phyloP scores from a whole-genome alignment of 2,113 vertebrate species.

The Perognathus longimembris region DNA sequence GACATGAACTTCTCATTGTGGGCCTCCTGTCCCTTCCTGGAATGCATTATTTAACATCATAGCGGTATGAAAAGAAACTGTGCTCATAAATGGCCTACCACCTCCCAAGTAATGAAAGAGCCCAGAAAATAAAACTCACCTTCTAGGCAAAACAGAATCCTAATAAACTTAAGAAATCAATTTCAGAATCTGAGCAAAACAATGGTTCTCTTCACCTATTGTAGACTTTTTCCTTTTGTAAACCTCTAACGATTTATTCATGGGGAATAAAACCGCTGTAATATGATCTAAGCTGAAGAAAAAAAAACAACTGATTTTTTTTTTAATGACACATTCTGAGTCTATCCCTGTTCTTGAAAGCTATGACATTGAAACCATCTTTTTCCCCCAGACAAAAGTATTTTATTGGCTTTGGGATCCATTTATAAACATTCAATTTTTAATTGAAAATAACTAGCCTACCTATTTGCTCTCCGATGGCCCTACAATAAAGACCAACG shows the following conservation, averaged over 20 bases:
- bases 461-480: background rate
- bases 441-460: conserved; percentile 57
- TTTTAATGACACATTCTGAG: conserved; percentile 41
- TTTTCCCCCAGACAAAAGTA: conserved; percentile 54
- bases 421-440: conserved; percentile 40
- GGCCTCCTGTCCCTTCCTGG: background rate
- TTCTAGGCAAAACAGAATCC: background rate
- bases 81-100: background rate
- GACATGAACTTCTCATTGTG: conserved; percentile 73
- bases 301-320: conserved; percentile 22
- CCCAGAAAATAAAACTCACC: background rate
- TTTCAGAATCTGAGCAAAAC: conserved; percentile 1
- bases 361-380: conserved; percentile 6
- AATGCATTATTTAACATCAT: conserved; percentile 62
- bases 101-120: background rate
- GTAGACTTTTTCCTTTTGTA: background rate
- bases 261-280: conserved; percentile 24
- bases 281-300: conserved; percentile 34
- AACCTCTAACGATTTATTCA: conserved; percentile 11
- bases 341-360: conserved; percentile 15
- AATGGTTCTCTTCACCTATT: background rate
- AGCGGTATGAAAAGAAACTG: background rate
- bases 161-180: background rate
- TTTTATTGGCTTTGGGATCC: conserved; percentile 13
- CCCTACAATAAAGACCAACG: conserved; percentile 30